phyloP scores from a whole-genome alignment of 2,888 invertebrate genomes.

The Lutraria lutraria region DNA sequence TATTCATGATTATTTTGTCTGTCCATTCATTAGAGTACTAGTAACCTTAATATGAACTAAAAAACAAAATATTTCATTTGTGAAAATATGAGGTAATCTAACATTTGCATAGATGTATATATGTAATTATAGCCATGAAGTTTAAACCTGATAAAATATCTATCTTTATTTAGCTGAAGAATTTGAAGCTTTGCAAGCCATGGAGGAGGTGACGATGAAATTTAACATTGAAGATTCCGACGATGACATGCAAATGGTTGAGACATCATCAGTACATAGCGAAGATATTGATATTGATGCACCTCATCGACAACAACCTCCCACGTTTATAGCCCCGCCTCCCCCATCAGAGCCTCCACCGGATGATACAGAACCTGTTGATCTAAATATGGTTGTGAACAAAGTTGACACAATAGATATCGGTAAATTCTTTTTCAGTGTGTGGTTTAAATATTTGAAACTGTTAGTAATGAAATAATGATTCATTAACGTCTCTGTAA shows the following conservation, averaged over 20 bases:
- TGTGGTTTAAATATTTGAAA: too few species aligned
- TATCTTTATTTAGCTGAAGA: slow-evolving; percentile 67
- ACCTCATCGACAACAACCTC: slow-evolving; percentile 71
- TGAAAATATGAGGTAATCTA: too few species aligned
- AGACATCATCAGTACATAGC: slow-evolving; percentile 76
- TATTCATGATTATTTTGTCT: neutral
- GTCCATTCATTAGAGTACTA: too few species aligned
- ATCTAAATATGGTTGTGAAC: slow-evolving; percentile 56
- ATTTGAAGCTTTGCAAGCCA: slow-evolving; percentile 70
- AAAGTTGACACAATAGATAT: slow-evolving; percentile 73
- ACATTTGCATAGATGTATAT: too few species aligned
- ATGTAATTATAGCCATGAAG: too few species aligned
- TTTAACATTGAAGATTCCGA: slow-evolving; percentile 75
- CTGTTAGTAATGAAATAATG: too few species aligned
- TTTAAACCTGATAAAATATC: neutral
- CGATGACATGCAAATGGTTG: slow-evolving; percentile 74
- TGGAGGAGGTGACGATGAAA: slow-evolving; percentile 73
- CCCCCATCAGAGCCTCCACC: slow-evolving; percentile 85
- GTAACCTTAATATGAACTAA: too few species aligned
- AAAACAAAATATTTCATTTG: too few species aligned
- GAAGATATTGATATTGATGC: slow-evolving; percentile 76
- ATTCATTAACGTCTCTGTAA: too few species aligned
- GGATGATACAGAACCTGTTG: slow-evolving; percentile 69
- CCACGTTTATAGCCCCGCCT: slow-evolving; percentile 81
- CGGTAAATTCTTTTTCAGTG: slow-evolving; percentile 39